Evolutionary conservation across 2,113 vertebrate species (phyloP).

Genomic region (Crocuta crocuta): DNA sequence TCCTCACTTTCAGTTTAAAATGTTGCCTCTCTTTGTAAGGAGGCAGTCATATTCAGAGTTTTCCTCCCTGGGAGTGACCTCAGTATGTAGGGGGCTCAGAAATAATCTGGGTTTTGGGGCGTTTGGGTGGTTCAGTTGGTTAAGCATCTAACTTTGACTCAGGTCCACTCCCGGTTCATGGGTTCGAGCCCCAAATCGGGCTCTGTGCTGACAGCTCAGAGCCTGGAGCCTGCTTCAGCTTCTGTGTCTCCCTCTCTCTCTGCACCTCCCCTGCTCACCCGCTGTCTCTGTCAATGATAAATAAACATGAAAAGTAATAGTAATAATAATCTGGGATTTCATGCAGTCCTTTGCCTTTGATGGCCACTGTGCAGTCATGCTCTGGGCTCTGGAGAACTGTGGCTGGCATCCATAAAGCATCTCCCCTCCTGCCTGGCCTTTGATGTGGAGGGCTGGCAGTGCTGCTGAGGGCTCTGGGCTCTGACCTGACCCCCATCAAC

Average conservation of each 20-base stretch:
- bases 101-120: not conserved
- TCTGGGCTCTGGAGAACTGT: not conserved
- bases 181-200: too few relatives aligned
- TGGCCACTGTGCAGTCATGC: not conserved
- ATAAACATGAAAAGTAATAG: too few relatives aligned
- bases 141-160: too few relatives aligned
- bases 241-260: too few relatives aligned
- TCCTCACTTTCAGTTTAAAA: not conserved
- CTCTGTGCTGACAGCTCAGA: too few relatives aligned
- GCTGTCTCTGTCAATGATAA: too few relatives aligned
- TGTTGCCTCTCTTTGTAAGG: not conserved
- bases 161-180: too few relatives aligned
- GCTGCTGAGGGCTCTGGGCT: not conserved
- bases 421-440: not conserved
- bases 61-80: not conserved
- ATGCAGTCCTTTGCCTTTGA: not conserved
- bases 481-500: not conserved
- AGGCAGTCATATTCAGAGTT: not conserved
- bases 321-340: too few relatives aligned
- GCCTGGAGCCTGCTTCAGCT: too few relatives aligned
- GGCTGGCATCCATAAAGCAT: not conserved
- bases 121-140: too few relatives aligned
- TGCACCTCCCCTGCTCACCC: too few relatives aligned
- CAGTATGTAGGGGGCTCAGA: not conserved
- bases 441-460: not conserved